Evolutionary conservation across 2,888 invertebrate genomes (phyloP).

Genomic region (Catocala fraxini): DNA sequence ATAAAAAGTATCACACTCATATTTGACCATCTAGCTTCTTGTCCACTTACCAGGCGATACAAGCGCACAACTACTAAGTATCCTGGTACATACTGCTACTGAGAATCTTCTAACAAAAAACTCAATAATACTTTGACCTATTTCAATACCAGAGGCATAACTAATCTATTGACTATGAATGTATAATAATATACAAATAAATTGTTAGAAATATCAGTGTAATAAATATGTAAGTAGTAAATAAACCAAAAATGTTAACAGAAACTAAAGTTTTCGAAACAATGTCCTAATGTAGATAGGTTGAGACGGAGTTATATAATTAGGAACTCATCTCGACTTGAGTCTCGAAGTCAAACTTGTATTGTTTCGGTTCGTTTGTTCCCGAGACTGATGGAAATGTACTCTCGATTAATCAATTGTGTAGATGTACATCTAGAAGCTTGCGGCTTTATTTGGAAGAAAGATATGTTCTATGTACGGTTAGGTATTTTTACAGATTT

Average conservation of each 20-base stretch:
- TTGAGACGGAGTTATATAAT: conserved; percentile 60
- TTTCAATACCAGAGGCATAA: neutral
- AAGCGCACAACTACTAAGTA: too few species aligned
- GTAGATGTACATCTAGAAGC: conserved; percentile 4
- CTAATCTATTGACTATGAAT: too few species aligned
- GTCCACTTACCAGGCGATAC: too few species aligned
- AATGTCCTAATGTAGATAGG: conserved; percentile 46
- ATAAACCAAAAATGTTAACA: conserved; percentile 15
- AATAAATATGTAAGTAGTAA: conserved; percentile 12
- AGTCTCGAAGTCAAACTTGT: conserved; percentile 66
- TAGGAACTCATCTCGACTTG: conserved; percentile 63
- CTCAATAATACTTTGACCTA: neutral
- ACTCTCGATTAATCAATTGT: conserved; percentile 28
- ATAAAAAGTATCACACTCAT: too few species aligned
- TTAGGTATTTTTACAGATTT: too few species aligned
- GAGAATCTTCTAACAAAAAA: too few species aligned
- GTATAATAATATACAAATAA: too few species aligned
- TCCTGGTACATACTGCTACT: too few species aligned
- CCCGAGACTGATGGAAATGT: conserved; percentile 45
- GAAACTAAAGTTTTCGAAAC: conserved; percentile 43
- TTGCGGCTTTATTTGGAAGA: neutral
- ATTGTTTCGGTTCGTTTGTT: conserved; percentile 64
- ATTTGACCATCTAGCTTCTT: too few species aligned
- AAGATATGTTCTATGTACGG: neutral
- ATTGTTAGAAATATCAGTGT: too few species aligned